Evolutionary conservation across 2,113 vertebrate species (phyloP).

Genomic region (Sprattus sprattus): DNA sequence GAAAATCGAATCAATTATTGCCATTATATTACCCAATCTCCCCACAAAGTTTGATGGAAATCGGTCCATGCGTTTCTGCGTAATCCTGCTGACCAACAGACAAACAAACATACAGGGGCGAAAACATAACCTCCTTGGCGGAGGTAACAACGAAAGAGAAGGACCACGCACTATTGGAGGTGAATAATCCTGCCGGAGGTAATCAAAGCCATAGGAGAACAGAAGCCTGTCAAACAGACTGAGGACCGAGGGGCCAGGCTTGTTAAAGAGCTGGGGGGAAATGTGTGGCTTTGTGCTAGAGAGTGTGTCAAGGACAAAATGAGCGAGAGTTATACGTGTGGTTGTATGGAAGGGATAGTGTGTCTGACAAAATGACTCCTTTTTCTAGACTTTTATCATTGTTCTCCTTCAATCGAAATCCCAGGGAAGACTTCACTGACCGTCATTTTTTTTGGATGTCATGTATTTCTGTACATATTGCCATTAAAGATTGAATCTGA

Average conservation of each 20-base stretch:
- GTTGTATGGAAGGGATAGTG: neutral
- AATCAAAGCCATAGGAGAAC: neutral
- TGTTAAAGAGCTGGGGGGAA: no score
- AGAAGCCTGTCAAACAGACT: neutral
- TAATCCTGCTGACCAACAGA: no score
- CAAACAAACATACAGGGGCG: no score
- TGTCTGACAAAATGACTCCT: no score
- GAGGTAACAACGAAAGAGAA: no score
- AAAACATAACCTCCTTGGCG: no score
- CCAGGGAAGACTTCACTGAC: neutral
- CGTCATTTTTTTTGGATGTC: neutral
- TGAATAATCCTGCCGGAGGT: no score
- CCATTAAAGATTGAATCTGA: neutral
- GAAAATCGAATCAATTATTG: no score
- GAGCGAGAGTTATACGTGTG: neutral
- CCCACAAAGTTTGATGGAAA: no score
- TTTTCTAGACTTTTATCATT: neutral
- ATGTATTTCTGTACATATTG: slow-evolving; percentile 1
- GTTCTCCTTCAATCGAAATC: neutral
- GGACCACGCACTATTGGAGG: no score
- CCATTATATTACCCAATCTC: no score
- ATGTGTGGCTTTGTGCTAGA: neutral
- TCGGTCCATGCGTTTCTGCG: no score
- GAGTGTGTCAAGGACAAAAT: neutral
- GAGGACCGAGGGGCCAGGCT: neutral